These are phyloP conservation scores for Autographa gamma DNA, from an alignment of 2,888 invertebrate genomes.

Conservation along the genomic window DNA sequence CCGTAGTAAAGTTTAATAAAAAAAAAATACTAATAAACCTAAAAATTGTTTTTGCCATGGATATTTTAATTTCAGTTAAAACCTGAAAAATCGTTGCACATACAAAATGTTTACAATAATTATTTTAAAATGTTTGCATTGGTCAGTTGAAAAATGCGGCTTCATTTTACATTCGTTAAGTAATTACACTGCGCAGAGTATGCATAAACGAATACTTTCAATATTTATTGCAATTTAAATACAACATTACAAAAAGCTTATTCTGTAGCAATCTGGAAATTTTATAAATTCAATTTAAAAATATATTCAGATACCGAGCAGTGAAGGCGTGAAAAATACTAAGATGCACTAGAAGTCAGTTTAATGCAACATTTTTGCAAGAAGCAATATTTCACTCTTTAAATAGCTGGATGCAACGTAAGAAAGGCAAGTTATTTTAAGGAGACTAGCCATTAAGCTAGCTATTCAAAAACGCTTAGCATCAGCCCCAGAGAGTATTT, in stretches of 20 bases:
- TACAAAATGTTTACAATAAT: slow-evolving; percentile 1
- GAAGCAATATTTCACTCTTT: slow-evolving; percentile 51
- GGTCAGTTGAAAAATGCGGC: neutral
- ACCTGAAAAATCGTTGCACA: neutral
- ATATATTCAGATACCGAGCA: slow-evolving; percentile 24
- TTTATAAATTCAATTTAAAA: neutral
- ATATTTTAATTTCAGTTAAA: neutral
- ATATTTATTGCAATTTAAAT: neutral
- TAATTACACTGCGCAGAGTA: neutral
- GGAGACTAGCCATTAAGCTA: slow-evolving; percentile 45
- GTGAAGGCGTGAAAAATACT: slow-evolving; percentile 36
- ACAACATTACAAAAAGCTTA: neutral
- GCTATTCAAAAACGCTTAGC: slow-evolving; percentile 54
- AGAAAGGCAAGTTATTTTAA: slow-evolving; percentile 39
- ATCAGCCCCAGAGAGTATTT: slow-evolving; percentile 12
- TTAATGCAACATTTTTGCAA: slow-evolving; percentile 45
- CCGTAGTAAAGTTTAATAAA: no score
- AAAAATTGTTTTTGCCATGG: neutral
- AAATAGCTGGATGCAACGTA: slow-evolving; percentile 30
- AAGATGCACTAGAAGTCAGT: slow-evolving; percentile 28
- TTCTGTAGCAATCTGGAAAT: neutral
- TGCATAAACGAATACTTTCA: neutral
- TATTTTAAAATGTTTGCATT: neutral
- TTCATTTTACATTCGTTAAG: slow-evolving; percentile 4
- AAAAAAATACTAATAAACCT: neutral